A percentile compares a stretch with the other conserved stretches of the same genome.
Evolutionary conservation across 2,797 vertebrate species (phyloP).

Genomic region (Cynopterus sphinx): DNA sequence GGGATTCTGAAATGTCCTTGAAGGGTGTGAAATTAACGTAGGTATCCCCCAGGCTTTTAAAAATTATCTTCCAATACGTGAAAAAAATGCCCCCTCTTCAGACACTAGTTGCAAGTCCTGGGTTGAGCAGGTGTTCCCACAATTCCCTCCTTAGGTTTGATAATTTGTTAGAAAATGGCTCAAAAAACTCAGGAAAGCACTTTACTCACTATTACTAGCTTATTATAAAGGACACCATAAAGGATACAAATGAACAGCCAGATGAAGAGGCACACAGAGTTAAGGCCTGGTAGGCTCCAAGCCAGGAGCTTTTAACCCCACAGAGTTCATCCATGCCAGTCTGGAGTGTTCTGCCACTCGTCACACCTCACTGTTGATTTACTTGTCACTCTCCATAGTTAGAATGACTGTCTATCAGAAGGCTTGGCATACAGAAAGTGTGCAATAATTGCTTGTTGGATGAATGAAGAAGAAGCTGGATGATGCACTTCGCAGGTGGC

Average conservation of each 20-base stretch:
- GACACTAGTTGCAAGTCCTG: not conserved
- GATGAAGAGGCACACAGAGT: not conserved
- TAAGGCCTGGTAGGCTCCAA: not conserved
- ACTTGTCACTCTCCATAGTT: not conserved
- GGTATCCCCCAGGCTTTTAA: slow-evolving; percentile 77
- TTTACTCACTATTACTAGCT: not conserved
- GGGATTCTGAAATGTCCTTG: slow-evolving; percentile 78
- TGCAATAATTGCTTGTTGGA: not conserved
- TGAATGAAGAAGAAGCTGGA: not conserved
- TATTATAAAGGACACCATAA: not conserved
- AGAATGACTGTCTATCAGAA: not conserved
- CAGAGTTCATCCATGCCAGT: too few species aligned
- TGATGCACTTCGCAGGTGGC: not conserved
- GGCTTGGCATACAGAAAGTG: not conserved
- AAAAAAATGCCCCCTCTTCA: slow-evolving; percentile 73
- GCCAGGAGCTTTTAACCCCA: not conserved
- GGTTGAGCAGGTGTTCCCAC: not conserved
- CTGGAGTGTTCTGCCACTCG: too few species aligned
- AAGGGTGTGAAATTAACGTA: slow-evolving; percentile 69
- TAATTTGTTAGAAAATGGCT: not conserved
- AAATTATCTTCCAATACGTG: slow-evolving; percentile 80
- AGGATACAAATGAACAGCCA: not conserved
- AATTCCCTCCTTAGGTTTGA: not conserved
- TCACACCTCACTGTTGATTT: not conserved
- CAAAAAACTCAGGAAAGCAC: not conserved